phyloP scores from a whole-genome alignment of 2,797 vertebrate species.

The Dallia pectoralis region DNA sequence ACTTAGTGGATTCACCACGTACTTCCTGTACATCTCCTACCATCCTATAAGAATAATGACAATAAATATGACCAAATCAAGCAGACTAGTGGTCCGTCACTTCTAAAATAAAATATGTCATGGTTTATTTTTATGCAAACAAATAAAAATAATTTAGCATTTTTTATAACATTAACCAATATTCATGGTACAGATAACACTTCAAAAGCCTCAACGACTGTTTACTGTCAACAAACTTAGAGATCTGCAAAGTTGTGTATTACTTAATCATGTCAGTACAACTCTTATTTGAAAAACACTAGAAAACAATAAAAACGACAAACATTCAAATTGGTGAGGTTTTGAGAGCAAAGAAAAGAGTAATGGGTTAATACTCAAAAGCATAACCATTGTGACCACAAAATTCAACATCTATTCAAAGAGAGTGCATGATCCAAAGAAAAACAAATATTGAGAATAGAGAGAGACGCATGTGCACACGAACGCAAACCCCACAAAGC shows the following conservation, averaged over 20 bases:
- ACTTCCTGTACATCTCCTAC: too few relatives aligned
- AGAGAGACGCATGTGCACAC: conserved; percentile 5
- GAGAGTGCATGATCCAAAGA: not conserved
- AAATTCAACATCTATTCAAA: not conserved
- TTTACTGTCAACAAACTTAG: too few relatives aligned
- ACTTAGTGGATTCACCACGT: too few relatives aligned
- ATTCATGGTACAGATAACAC: conserved; percentile 66
- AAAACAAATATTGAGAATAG: conserved; percentile 6
- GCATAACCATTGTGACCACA: not conserved
- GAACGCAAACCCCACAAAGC: not conserved
- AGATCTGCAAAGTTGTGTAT: not conserved
- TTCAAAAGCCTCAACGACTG: not conserved
- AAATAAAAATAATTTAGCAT: not conserved
- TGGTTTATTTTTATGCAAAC: not conserved
- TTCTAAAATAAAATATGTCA: too few relatives aligned
- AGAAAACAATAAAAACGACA: conserved; percentile 1
- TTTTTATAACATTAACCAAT: not conserved
- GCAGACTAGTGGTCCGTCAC: too few relatives aligned
- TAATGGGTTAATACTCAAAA: conserved; percentile 3
- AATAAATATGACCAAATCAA: too few relatives aligned
- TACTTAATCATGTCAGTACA: not conserved
- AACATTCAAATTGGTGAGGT: too few relatives aligned
- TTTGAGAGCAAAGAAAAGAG: not conserved
- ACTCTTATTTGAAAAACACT: not conserved
- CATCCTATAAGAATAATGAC: too few relatives aligned